These are phyloP conservation scores for Onychomys leucogaster DNA, from an alignment of 2,797 vertebrate genomes.

Conservation along the genomic window DNA sequence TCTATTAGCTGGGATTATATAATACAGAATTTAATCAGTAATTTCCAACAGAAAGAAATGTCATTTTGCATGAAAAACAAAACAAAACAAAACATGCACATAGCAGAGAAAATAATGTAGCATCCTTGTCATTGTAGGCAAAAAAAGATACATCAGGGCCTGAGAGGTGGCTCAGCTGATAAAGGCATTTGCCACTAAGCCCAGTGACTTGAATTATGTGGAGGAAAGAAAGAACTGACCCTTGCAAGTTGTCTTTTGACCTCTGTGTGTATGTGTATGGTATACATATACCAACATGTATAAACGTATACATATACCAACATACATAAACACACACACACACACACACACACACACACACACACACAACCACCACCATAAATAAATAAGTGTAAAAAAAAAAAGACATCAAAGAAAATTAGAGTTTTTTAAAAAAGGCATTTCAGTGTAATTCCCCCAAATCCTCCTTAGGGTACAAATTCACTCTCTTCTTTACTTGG, in stretches of 20 bases:
- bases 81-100: neutral
- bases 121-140: neutral
- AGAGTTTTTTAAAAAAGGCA: neutral
- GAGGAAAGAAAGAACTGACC: neutral
- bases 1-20: neutral
- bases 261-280: neutral
- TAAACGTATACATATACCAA: neutral
- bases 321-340: neutral
- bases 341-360: too few species aligned
- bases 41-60: neutral
- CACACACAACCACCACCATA: neutral
- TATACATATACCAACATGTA: neutral
- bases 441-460: conserved; percentile 12
- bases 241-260: neutral
- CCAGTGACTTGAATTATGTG: neutral
- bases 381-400: neutral
- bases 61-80: neutral
- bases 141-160: neutral
- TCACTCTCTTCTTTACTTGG: neutral
- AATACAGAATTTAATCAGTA: neutral
- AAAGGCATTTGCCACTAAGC: neutral
- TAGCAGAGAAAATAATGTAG: neutral
- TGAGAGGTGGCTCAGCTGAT: neutral
- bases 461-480: neutral
- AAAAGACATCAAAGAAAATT: conserved; percentile 21